Evolutionary conservation across 2,888 invertebrate species (phyloP), one percentile per base, ranked within the genome.

Genomic region (Phrixothrix hirtus): DNA sequence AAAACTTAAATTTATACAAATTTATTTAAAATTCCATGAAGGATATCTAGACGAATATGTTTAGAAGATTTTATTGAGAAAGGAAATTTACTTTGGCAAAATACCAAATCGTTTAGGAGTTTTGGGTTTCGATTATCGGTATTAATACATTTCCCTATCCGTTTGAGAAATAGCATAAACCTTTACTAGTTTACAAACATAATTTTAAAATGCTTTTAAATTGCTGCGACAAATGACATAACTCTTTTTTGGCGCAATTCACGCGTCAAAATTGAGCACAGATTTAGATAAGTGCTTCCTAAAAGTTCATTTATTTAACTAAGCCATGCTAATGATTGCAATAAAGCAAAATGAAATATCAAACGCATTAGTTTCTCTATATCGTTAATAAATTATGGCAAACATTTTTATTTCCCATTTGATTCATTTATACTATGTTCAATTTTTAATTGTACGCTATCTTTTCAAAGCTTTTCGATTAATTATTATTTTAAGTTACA

Each of bases 41-140:
- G 27, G 41, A 30, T 42, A 17, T 21, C 32, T 17, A 21, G 12
- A 21, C 42, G 42, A 32, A 37, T 37, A 21, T 17, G 36, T 21
- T 37, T 37, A 21, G 21, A 14, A 35, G 42, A 16, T 42, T 42
- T 30, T 30, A 42, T 42, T 42, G 11, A 34, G 31, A 37, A 37
- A 32, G 25, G 31, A 32, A 42, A 42, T 32, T 42, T 42, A 42
- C 42, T 31, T 32, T 42, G 42, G 42, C 42, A 32, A 17, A 11
- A n/a, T 6, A 15, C 42, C 42, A 42, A 32, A 42, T 31, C 42
- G 42, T 34, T 42, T 42, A 42, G 12, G 15, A 42, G 32, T 42
- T 42, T 31, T 32, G 21, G 15, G 34, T 42, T 42, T 42, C 42
- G 16, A 42, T 42, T 42, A 42, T 42, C 14, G 17, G 31, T 21